A percentile compares a stretch with the other conserved stretches of the same genome.
phyloP scores from a whole-genome alignment of 2,888 invertebrate species.

The Gastrophysa polygoni region DNA sequence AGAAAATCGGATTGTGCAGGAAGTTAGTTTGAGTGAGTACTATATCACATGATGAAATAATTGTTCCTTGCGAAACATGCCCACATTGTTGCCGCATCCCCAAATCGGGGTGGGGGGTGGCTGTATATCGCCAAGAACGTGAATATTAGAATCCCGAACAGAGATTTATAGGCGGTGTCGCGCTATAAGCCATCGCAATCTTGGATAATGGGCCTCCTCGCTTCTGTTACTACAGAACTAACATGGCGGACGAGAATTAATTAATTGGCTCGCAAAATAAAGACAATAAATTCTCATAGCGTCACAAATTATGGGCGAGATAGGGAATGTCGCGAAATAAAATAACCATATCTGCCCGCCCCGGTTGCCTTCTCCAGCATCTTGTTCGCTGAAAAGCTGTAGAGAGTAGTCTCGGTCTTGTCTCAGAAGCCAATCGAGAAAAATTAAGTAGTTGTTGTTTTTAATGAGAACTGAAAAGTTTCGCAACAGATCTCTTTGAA shows the following conservation, averaged over 20 bases:
- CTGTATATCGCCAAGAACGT: slow-evolving; percentile 32
- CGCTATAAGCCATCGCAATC: slow-evolving; percentile 59
- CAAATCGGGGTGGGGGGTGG: too few species aligned
- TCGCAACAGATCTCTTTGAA: neutral
- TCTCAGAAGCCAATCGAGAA: slow-evolving; percentile 24
- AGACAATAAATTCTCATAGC: slow-evolving; percentile 60
- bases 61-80: too few species aligned
- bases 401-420: slow-evolving; percentile 21
- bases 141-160: slow-evolving; percentile 57
- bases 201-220: slow-evolving; percentile 56
- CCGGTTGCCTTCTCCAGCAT: slow-evolving; percentile 31
- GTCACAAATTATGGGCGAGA: slow-evolving; percentile 60
- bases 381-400: slow-evolving; percentile 5
- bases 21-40: too few species aligned
- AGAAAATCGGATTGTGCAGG: too few species aligned
- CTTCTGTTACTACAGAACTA: slow-evolving; percentile 47
- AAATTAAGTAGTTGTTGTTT: slow-evolving; percentile 9
- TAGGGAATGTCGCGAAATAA: slow-evolving; percentile 60
- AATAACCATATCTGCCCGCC: slow-evolving; percentile 58
- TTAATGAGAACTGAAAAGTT: slow-evolving; percentile 10
- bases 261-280: slow-evolving; percentile 61
- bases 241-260: slow-evolving; percentile 59
- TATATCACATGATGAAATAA: too few species aligned
- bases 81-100: too few species aligned
- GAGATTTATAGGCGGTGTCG: slow-evolving; percentile 57